Evolutionary conservation across 2,797 vertebrate genomes (phyloP).

Genomic region (Xerus rutilus): DNA sequence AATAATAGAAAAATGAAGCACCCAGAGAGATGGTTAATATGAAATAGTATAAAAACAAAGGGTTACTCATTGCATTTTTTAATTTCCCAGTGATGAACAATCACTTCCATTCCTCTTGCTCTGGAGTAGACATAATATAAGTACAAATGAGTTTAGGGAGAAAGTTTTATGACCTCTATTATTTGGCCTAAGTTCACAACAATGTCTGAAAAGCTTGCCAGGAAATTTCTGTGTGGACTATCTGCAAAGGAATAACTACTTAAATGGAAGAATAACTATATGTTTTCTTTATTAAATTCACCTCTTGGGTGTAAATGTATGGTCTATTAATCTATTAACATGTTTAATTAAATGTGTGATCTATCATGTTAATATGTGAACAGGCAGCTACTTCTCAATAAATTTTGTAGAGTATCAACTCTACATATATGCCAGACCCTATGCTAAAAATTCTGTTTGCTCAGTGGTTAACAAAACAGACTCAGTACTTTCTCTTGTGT

Average conservation of each 20-base stretch:
- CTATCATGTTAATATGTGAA: slow-evolving; percentile 24
- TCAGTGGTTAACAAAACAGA: neutral
- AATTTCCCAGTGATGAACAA: slow-evolving; percentile 41
- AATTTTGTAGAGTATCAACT: neutral
- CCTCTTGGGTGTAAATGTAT: neutral
- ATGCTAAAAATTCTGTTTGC: neutral
- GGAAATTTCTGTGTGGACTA: slow-evolving; percentile 76
- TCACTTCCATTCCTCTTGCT: slow-evolving; percentile 10
- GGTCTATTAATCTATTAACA: neutral
- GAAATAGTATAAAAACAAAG: slow-evolving; percentile 29
- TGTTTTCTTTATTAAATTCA: slow-evolving; percentile 68
- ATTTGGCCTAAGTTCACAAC: slow-evolving; percentile 64
- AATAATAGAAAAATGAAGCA: slow-evolving; percentile 63
- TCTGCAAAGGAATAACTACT: slow-evolving; percentile 65
- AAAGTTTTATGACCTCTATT: slow-evolving; percentile 56
- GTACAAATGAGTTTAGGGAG: slow-evolving; percentile 60
- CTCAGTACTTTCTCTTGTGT: neutral
- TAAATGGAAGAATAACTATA: slow-evolving; percentile 45
- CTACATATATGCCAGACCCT: neutral
- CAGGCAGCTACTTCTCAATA: neutral
- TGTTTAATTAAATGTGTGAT: neutral
- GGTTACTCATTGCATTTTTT: slow-evolving; percentile 52
- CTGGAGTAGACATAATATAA: slow-evolving; percentile 63
- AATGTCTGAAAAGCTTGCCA: slow-evolving; percentile 69
- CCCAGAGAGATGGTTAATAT: slow-evolving; percentile 55